Base-by-base conservation (phyloP, 37 sponge, comb jelly and placozoan species). In the Cliona cf. orientalis region DNA sequence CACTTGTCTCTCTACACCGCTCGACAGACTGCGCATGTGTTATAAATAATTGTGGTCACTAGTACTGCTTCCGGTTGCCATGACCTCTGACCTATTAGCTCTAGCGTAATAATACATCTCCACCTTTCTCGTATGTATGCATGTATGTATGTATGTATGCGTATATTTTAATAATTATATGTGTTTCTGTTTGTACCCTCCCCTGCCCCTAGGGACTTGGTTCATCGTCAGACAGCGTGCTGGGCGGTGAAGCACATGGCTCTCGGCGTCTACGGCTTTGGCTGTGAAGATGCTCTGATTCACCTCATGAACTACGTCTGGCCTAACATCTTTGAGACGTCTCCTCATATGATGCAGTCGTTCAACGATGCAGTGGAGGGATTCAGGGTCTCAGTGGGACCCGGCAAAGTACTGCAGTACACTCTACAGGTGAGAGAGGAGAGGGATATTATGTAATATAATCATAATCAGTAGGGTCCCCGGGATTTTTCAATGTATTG, bases 201-300 rank as follows among this genome's bases (percentile, higher is more conserved):
- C 4, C 23, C 23, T 35, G 29, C 43, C 76, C 41, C 42, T 42
- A 94, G 99, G 61, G 99, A 98, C 75, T 84, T 98, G 28, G 99
- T 98, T 0, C 99, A 98, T 68, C 72, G 99, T 33, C 99, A 98
- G 80, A 98, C 99, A 58, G 96, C 99, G 23, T 93, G 90, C 72
- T 89, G 92, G 80, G 96, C 96, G 11, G 96, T 98, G 60, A 98
- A 98, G 81, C 99, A 98, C 83, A 98, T 98, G 99, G 83, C 99
- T 29, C 71, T 98, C 40, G 99, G 99, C 3, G 99, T 98, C 33
- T 90, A 80, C 67, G 99, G 99, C 25, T 93, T 98, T 66, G 99
- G 99, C 6, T 98, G 96, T 80, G 99, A 98, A 40, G 99, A 98
- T 71, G 91, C 99, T 22, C 90, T 98, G 31, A 79, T 74, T 2